Base-by-base conservation (phyloP, 2,797 vertebrate genomes). In the Buphagus erythrorhynchus region DNA sequence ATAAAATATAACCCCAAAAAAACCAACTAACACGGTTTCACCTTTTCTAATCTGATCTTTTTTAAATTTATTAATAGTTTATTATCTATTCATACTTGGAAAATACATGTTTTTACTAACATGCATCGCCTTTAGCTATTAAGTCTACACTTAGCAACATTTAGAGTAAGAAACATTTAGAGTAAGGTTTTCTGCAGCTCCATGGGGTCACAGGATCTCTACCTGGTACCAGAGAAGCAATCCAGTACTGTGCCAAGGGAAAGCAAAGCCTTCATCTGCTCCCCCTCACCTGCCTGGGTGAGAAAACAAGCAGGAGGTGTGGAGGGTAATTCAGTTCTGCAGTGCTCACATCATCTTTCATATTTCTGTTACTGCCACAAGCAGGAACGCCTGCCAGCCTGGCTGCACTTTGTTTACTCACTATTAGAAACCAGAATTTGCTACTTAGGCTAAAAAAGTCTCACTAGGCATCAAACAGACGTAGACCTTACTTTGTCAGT, bases 351-450 rank as follows among this genome's bases (percentile, higher is more conserved):
- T 83, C 87, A 85, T 59, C 91, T 17, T 29, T 57, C 61, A 12
- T 20, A 22, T 59, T 83, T 71, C 85, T 90, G 49, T 35, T 26
- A 35, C 54, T 11, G 16, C 24, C 87, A 61, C 52, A 31, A 35
- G 89, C 78, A 91, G 86, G 77, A 77, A 48, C 6, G 61, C 87
- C 92, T 92, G 94, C 77, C 77, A 84, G 80, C 83, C 91, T 6
- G 67, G 43, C 87, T 90, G 91, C 85, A 65, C 35, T 35, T 42
- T 54, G 66, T 71, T 77, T 62, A 68, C 79, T 45, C 4, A 0
- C 55, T 5, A 33, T 48, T 19, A 80, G 61, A 59, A 74, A 86
- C 42, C 61, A 71, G 31, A 67, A 65, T 35, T 68, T 54, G 71
- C 62, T 58, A 14, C 35, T 61, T 25, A 25, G 10, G 29, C 52